These are phyloP conservation scores for Philaethria dido DNA, from an alignment of 2,888 invertebrate genomes.

Conservation along the genomic window DNA sequence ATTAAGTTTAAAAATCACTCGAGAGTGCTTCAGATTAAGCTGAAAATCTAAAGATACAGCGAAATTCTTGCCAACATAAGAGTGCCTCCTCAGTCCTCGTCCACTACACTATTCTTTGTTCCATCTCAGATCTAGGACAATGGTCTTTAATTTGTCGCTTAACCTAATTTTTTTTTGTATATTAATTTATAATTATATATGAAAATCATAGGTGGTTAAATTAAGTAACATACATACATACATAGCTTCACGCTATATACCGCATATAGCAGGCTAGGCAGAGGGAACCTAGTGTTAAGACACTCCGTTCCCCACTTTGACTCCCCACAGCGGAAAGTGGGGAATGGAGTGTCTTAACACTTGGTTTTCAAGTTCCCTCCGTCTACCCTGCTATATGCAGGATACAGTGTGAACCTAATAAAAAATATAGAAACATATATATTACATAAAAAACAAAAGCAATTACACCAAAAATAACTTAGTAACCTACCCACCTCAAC, in stretches of 20 bases:
- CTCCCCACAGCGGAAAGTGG: too few species aligned
- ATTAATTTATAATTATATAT: constrained; percentile 7
- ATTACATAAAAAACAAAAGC: neutral
- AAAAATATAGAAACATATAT: neutral
- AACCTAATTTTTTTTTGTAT: constrained; percentile 43
- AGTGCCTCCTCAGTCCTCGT: constrained; percentile 61
- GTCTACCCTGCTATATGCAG: too few species aligned
- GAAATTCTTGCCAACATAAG: constrained; percentile 74
- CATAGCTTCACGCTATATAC: too few species aligned
- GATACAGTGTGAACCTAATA: too few species aligned
- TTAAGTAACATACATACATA: too few species aligned
- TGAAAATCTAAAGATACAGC: constrained; percentile 78
- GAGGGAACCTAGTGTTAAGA: too few species aligned
- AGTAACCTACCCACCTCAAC: constrained; percentile 14
- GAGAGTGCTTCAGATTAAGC: constrained; percentile 70
- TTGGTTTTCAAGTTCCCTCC: too few species aligned
- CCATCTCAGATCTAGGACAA: constrained; percentile 40
- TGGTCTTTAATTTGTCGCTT: constrained; percentile 45
- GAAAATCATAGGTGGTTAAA: too few species aligned
- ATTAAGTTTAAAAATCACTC: constrained; percentile 77
- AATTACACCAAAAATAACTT: constrained; percentile 3
- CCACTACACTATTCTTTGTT: constrained; percentile 52
- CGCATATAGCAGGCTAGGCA: too few species aligned
- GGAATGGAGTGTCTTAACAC: too few species aligned
- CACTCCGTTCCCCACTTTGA: too few species aligned